Conservation (phyloP, 2,888 invertebrate genomes). For the Lydus trimaculatus region DNA sequence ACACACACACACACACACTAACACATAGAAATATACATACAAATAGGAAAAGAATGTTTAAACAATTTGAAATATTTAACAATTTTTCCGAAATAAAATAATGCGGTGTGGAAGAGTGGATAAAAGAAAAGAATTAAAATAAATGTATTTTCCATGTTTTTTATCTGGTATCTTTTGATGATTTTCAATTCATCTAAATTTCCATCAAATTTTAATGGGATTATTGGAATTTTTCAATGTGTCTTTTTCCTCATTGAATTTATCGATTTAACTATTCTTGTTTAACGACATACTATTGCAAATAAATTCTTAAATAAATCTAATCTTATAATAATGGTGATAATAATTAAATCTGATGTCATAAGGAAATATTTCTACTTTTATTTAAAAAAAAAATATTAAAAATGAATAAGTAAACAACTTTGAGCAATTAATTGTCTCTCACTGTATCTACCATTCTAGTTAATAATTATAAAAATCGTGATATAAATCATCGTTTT, state of each 20-base stretch:
- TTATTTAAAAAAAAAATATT: too few species aligned
- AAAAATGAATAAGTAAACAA: background rate
- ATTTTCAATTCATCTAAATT: background rate
- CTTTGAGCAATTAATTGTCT: background rate
- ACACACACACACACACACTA: background rate
- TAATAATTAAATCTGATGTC: conserved; percentile 1
- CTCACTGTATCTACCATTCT: background rate
- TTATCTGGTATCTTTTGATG: background rate
- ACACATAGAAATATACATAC: too few species aligned
- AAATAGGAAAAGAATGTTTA: background rate
- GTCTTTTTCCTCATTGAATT: background rate
- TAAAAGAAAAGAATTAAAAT: background rate
- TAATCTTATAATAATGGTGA: background rate
- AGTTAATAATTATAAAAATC: background rate
- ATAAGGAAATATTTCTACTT: background rate
- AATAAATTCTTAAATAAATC: background rate
- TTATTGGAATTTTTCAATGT: background rate
- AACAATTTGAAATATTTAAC: background rate
- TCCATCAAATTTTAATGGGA: background rate
- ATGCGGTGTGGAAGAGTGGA: background rate
- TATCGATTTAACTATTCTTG: background rate
- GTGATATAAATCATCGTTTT: background rate
- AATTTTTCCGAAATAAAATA: background rate
- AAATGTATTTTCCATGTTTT: background rate
- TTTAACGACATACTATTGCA: background rate